Conservation (phyloP, 2,888 invertebrate genomes). For the Mesorhabditis sp. region DNA sequence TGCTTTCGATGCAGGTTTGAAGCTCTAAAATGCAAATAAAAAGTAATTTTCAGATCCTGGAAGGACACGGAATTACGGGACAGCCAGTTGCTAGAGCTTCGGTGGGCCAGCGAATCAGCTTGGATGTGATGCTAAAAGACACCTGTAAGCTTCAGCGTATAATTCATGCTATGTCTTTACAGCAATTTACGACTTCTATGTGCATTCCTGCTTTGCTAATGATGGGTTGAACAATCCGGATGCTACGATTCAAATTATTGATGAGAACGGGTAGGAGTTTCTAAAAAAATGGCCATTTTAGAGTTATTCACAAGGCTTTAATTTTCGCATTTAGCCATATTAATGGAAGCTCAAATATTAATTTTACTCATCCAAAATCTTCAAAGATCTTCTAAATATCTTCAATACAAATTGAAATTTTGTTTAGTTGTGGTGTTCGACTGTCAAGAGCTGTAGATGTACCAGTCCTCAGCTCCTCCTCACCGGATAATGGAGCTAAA, state of each 20-base stretch:
- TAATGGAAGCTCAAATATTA: background rate
- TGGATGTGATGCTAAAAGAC: conserved; percentile 51
- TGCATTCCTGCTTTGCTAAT: conserved; percentile 56
- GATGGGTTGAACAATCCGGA: conserved; percentile 53
- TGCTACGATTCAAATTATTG: conserved; percentile 49
- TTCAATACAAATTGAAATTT: background rate
- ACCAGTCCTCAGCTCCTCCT: conserved; percentile 44
- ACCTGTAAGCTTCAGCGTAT: conserved; percentile 39
- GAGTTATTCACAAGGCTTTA: background rate
- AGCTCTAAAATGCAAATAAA: background rate
- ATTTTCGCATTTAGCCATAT: background rate
- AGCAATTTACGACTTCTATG: conserved; percentile 57
- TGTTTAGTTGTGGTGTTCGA: conserved; percentile 49
- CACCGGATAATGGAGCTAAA: conserved; percentile 44
- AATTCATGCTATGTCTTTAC: conserved; percentile 18
- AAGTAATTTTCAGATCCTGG: conserved; percentile 28
- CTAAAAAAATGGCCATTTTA: background rate
- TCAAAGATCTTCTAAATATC: background rate
- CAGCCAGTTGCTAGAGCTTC: conserved; percentile 40
- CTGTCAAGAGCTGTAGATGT: conserved; percentile 53
- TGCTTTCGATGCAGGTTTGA: conserved; percentile 36
- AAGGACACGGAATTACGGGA: conserved; percentile 51
- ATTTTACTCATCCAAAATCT: background rate
- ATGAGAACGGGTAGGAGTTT: conserved; percentile 45
- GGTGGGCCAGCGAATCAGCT: conserved; percentile 53